Conservation (phyloP, 2,888 invertebrate species). For the Thecophora atra region DNA sequence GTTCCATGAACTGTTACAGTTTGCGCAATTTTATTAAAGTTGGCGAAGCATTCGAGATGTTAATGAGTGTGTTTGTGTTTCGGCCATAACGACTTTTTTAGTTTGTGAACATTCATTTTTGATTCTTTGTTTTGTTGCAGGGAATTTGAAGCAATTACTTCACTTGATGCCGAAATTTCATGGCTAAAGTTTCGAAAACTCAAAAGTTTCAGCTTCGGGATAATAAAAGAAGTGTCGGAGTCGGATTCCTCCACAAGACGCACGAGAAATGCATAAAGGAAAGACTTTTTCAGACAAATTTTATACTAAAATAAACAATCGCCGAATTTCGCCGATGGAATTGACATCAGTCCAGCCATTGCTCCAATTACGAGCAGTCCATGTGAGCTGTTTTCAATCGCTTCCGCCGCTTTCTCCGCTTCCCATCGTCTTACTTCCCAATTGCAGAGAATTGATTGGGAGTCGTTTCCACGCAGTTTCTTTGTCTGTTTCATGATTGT, state of each 20-base stretch:
- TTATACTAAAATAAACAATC: not conserved
- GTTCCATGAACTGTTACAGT: slow-evolving; percentile 25
- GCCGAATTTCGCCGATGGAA: no score
- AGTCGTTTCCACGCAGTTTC: no score
- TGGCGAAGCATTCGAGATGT: slow-evolving; percentile 2
- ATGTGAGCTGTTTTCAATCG: no score
- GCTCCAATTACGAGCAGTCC: no score
- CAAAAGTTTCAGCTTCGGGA: not conserved
- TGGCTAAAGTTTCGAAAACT: slow-evolving; percentile 17
- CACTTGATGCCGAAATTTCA: slow-evolving; percentile 1
- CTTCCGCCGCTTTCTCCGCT: no score
- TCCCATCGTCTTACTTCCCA: no score
- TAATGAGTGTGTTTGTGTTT: not conserved
- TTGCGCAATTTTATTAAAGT: slow-evolving; percentile 31
- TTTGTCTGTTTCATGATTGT: no score
- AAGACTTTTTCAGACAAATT: not conserved
- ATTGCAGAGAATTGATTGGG: no score
- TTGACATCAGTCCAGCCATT: no score
- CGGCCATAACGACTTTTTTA: slow-evolving; percentile 1
- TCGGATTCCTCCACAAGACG: not conserved
- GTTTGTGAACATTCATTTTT: slow-evolving; percentile 24
- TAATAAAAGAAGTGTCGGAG: slow-evolving; percentile 24
- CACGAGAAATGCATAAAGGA: not conserved
- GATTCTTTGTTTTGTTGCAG: slow-evolving; percentile 9
- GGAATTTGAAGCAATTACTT: slow-evolving; percentile 4